Conservation (phyloP, 2,113 vertebrate genomes). For the Nerophis ophidion region DNA sequence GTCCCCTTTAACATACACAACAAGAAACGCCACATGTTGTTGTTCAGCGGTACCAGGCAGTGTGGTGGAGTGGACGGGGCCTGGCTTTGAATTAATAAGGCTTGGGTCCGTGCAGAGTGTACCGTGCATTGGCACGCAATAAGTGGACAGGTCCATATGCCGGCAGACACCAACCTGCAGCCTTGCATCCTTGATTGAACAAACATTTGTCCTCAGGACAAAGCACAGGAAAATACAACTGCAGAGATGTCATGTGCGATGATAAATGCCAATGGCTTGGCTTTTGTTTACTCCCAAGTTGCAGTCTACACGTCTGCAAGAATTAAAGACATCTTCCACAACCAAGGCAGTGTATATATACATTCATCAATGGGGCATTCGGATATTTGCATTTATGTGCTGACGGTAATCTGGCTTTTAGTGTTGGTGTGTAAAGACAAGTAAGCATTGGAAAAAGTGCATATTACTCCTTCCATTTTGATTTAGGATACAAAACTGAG, state of each 20-base stretch:
- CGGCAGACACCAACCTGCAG: constrained; percentile 33
- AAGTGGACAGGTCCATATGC: constrained; percentile 18
- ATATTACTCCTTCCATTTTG: background rate
- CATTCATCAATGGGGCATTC: background rate
- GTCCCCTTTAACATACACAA: background rate
- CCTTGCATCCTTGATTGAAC: constrained; percentile 41
- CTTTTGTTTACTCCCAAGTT: constrained; percentile 8
- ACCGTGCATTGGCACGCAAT: constrained; percentile 32
- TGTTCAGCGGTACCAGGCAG: constrained; percentile 13
- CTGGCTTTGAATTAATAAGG: constrained; percentile 17
- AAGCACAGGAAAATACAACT: constrained; percentile 37
- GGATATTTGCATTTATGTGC: background rate
- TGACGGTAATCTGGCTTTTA: background rate
- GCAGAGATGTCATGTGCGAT: constrained; percentile 21
- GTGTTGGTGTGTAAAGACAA: background rate
- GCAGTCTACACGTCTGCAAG: constrained; percentile 7
- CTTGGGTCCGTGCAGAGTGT: constrained; percentile 25
- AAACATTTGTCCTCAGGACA: constrained; percentile 40
- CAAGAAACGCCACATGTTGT: constrained; percentile 28
- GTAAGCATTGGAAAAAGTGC: background rate
- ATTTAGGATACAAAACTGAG: background rate
- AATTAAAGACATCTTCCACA: constrained; percentile 10
- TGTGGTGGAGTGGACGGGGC: background rate
- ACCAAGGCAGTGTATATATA: background rate
- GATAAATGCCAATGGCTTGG: constrained; percentile 8